phyloP scores from a whole-genome alignment of 1,140 invertebrate genomes.

The Rhagoletis zephyria region DNA sequence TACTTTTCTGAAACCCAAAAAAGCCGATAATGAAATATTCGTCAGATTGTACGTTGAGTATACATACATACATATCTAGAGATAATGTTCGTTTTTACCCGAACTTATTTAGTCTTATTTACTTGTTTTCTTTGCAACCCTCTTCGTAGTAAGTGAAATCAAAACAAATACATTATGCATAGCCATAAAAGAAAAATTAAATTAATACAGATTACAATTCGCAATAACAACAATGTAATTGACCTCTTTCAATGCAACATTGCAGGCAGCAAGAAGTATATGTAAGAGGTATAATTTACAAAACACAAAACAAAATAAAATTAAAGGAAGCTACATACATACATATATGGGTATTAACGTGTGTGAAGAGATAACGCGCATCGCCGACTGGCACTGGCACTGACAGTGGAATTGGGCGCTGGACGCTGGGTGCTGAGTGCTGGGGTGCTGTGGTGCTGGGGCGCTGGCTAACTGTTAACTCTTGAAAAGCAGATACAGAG shows the following conservation, averaged over 20 bases:
- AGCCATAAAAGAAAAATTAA: conserved; percentile 26
- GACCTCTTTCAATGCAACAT: conserved; percentile 50
- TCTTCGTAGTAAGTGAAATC: too few species aligned
- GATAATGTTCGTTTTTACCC: too few species aligned
- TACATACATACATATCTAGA: too few species aligned
- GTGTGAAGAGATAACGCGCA: conserved; percentile 15
- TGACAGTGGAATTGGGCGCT: conserved; percentile 43
- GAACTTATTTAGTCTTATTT: too few species aligned
- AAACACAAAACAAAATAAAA: conserved; percentile 21
- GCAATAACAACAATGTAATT: conserved; percentile 52
- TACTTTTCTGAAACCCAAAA: too few species aligned
- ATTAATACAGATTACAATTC: conserved; percentile 24
- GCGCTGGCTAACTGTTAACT: too few species aligned
- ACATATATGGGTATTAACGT: too few species aligned
- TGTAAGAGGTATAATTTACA: not conserved
- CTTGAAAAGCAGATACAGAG: conserved; percentile 17
- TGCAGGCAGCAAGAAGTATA: conserved; percentile 29
- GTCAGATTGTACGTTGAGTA: too few species aligned
- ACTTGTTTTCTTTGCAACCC: too few species aligned
- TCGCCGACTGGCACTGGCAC: conserved; percentile 44
- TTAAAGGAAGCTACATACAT: not conserved
- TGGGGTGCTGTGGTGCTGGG: not conserved
- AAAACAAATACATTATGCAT: not conserved
- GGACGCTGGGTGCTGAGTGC: not conserved
- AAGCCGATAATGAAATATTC: too few species aligned